phyloP scores from a whole-genome alignment of 2,113 vertebrate genomes.

The Ceyx melanurus region DNA sequence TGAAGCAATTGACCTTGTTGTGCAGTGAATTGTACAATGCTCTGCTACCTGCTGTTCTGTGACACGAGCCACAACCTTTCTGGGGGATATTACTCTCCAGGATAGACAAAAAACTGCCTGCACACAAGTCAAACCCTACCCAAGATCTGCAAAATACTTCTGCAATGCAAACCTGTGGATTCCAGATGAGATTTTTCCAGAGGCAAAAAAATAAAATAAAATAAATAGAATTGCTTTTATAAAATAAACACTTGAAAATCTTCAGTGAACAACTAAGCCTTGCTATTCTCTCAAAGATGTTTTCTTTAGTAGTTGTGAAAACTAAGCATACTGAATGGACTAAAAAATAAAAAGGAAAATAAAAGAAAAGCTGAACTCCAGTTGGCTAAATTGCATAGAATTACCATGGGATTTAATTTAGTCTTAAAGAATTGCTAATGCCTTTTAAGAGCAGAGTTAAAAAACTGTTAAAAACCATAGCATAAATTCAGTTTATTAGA shows the following conservation, averaged over 20 bases:
- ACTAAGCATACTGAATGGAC: neutral
- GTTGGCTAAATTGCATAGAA: neutral
- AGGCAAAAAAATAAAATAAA: neutral
- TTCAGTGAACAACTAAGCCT: neutral
- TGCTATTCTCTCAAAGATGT: neutral
- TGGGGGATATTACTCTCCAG: conserved; percentile 42
- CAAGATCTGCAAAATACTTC: neutral
- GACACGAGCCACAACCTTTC: conserved; percentile 61
- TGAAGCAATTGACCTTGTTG: conserved; percentile 76
- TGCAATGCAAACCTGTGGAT: neutral
- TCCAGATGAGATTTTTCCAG: neutral
- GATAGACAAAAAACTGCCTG: conserved; percentile 21
- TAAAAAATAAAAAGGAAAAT: neutral
- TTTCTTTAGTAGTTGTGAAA: neutral
- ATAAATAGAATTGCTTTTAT: neutral
- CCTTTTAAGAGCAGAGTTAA: neutral
- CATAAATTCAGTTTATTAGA: neutral
- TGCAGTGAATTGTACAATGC: conserved; percentile 56
- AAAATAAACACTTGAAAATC: neutral
- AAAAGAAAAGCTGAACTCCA: neutral
- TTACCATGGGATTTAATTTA: neutral
- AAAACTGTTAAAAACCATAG: neutral
- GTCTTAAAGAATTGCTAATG: neutral
- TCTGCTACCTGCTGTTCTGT: conserved; percentile 71
- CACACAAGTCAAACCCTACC: conserved; percentile 42